Evolutionary conservation across 2,113 vertebrate species (phyloP), one percentile per base, ranked within the genome.

Genomic region (Petrocephalus microphthalmus): DNA sequence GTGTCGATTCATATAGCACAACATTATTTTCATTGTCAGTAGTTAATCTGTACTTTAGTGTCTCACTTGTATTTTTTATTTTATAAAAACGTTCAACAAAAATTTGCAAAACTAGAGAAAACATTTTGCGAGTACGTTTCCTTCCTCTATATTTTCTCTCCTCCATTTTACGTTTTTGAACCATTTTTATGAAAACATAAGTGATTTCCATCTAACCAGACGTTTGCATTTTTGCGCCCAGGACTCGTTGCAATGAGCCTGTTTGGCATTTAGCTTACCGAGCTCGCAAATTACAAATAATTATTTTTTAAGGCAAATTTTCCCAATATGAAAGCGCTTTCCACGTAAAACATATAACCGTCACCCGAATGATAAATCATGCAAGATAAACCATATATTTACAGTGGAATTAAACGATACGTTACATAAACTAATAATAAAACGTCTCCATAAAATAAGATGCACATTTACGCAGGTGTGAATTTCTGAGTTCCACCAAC

Each of bases 401-500:
- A 17, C 33, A 29, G 17, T 78, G 42, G 15, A 42, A 78, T 13
- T 78, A 78, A 33, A 19, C 33, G 37, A 85, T 85, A 54, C 15
- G 2, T 86, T 42, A 54, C 85, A 86, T 86, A 57, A 54, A 22
- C 15, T 45, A 22, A 86, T 57, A 57, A 64, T 67, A 86, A 37
- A 60, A 45, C 10, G 54, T 60, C 85, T 49, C 29, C 1, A 60
- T 86, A 57, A 86, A 83, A 86, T 51, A 49, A 86, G 33, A 19
- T 49, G 19, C 37, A 56, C 25, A 60, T 56, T 64, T 37, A 11
- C n/a, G 56, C 56, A 60, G 85, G 56, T 60, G 19, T 52, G 89
- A 88, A 84, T 91, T 92, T 91, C 83, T 54, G 91, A 71, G 90
- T 89, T 92, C 90, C 90, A 91, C 90, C 90, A 86, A 86, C 93